These are phyloP conservation scores for Pelosia muscerda DNA, from an alignment of 2,888 invertebrate genomes.

Conservation along the genomic window DNA sequence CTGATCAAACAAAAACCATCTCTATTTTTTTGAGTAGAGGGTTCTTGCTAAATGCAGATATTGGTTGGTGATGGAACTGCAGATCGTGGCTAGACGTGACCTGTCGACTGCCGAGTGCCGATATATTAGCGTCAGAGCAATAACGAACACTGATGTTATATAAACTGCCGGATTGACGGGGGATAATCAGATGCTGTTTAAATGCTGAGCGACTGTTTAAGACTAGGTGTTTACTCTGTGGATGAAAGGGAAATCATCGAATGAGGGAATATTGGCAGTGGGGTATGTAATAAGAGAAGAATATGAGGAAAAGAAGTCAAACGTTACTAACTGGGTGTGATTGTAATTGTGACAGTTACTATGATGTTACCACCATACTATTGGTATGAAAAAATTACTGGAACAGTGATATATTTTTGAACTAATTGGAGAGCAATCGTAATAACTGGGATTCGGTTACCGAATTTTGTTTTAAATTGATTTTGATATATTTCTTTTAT, in stretches of 20 bases:
- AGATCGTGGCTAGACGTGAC: constrained; percentile 55
- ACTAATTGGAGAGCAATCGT: no score
- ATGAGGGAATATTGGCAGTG: neutral
- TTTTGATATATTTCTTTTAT: no score
- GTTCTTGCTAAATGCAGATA: constrained; percentile 16
- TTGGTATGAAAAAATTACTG: no score
- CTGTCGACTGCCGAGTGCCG: constrained; percentile 45
- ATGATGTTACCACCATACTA: neutral
- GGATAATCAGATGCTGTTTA: constrained; percentile 22
- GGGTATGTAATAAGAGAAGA: no score
- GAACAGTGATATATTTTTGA: no score
- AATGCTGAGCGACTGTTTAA: neutral
- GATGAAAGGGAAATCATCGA: neutral
- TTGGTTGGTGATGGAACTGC: constrained; percentile 36
- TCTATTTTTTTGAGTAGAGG: constrained; percentile 15
- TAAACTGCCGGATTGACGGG: constrained; percentile 36
- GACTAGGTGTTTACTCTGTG: neutral
- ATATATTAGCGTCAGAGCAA: constrained; percentile 47
- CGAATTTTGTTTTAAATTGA: no score
- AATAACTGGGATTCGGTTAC: no score
- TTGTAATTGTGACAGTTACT: neutral
- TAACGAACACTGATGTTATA: constrained; percentile 36
- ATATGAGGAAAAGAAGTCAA: no score
- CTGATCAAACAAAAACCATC: neutral
- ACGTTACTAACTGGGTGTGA: neutral